Evolutionary conservation across 2,888 invertebrate genomes (phyloP).

Genomic region (Brachyptera putata): DNA sequence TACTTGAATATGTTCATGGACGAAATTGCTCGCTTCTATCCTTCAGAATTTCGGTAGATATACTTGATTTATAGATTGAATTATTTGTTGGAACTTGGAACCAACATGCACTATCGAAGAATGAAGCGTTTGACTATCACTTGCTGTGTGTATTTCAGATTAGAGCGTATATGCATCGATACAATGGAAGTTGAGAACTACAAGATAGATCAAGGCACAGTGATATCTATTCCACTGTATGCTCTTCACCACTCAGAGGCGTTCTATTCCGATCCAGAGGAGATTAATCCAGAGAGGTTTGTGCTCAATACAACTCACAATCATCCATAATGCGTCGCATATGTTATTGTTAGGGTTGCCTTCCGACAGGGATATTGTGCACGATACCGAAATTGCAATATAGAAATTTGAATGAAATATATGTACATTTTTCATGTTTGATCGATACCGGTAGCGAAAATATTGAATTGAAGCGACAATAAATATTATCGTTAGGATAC

Average conservation of each 20-base stretch:
- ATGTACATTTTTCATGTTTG: neutral
- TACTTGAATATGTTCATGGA: constrained; percentile 34
- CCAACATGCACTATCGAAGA: neutral
- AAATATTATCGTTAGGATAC: no score
- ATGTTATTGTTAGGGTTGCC: neutral
- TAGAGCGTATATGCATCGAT: constrained; percentile 30
- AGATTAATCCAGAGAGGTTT: constrained; percentile 33
- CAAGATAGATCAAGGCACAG: constrained; percentile 29
- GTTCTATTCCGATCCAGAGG: constrained; percentile 33
- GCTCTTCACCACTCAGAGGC: constrained; percentile 32
- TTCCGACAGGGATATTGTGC: no score
- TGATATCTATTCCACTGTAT: constrained; percentile 32
- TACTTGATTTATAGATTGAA: no score
- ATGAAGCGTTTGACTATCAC: neutral
- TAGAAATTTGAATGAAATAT: neutral
- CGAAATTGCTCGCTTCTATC: constrained; percentile 32
- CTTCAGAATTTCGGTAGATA: constrained; percentile 33
- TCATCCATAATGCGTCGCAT: neutral
- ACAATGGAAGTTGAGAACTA: constrained; percentile 26
- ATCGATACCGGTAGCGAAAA: no score
- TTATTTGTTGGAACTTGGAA: neutral
- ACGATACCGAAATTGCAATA: neutral
- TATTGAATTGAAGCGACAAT: no score
- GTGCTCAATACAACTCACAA: neutral
- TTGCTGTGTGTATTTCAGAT: constrained; percentile 15